A percentile compares a stretch with the other conserved stretches of the same genome.
Evolutionary conservation across 2,888 invertebrate species (phyloP).

Genomic region (Eledona agricola): DNA sequence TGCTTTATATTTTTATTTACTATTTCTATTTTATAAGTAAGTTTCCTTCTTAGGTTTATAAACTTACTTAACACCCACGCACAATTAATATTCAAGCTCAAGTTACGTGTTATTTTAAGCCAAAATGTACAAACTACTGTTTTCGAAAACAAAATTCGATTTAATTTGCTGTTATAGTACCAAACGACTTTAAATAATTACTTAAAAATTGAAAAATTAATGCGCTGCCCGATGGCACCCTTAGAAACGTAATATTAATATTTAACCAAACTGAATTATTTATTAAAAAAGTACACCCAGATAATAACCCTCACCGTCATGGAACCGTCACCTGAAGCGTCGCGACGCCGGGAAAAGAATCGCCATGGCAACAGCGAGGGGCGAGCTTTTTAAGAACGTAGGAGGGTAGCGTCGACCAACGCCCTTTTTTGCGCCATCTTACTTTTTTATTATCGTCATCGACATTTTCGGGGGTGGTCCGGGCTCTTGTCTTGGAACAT

Average conservation of each 20-base stretch:
- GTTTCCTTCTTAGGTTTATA: too few species aligned
- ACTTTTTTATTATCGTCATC: conserved; percentile 48
- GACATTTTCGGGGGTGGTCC: conserved; percentile 5
- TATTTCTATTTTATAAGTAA: too few species aligned
- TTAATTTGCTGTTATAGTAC: too few species aligned
- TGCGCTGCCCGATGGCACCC: too few species aligned
- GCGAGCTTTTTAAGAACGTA: conserved; percentile 56
- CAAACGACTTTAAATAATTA: too few species aligned
- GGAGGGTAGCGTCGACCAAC: conserved; percentile 53
- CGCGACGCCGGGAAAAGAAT: conserved; percentile 56
- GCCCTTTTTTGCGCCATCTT: conserved; percentile 59
- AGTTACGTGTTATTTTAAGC: too few species aligned
- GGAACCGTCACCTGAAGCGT: conserved; percentile 53
- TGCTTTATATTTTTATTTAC: too few species aligned
- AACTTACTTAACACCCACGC: too few species aligned
- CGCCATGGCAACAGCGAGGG: conserved; percentile 56
- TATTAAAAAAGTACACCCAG: conserved; percentile 19
- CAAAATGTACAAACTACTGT: too few species aligned
- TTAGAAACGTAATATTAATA: conserved; percentile 12
- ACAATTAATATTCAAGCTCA: too few species aligned
- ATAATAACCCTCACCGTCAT: conserved; percentile 34
- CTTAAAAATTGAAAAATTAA: too few species aligned
- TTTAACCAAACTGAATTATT: conserved; percentile 27
- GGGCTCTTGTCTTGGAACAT: conserved; percentile 13
- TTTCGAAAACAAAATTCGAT: too few species aligned